Conservation (phyloP, 1,140 invertebrate species). For the Euglossa dilemma region DNA sequence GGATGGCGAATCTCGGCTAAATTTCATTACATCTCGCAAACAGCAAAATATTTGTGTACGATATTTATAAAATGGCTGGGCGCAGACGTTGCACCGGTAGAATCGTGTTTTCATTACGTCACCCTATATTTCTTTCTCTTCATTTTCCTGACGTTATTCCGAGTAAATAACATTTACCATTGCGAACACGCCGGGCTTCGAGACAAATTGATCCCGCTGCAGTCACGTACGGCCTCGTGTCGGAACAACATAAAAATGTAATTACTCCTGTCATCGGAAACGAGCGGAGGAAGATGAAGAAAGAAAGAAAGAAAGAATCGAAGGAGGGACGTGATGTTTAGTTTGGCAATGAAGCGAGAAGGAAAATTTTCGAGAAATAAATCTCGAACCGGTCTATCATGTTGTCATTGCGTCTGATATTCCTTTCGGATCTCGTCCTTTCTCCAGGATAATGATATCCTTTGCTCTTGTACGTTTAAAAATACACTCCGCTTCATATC, state of each 20-base stretch:
- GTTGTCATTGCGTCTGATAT: slow-evolving; percentile 48
- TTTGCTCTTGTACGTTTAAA: not conserved
- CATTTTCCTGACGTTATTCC: slow-evolving; percentile 62
- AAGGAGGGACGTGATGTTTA: slow-evolving; percentile 65
- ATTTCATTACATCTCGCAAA: not conserved
- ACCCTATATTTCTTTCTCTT: slow-evolving; percentile 49
- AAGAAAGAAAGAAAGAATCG: slow-evolving; percentile 44
- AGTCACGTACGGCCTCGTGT: slow-evolving; percentile 67
- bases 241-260: slow-evolving; percentile 73
- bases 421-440: not conserved
- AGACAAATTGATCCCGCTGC: slow-evolving; percentile 71
- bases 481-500: not conserved
- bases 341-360: slow-evolving; percentile 62
- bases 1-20: not conserved
- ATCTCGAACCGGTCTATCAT: slow-evolving; percentile 41
- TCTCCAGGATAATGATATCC: not conserved
- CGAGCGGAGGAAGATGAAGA: slow-evolving; percentile 40
- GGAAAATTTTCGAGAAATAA: slow-evolving; percentile 45
- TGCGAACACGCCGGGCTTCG: slow-evolving; percentile 65
- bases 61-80: not conserved
- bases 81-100: slow-evolving; percentile 46
- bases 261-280: slow-evolving; percentile 72
- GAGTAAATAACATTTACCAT: slow-evolving; percentile 72
- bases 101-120: slow-evolving; percentile 56
- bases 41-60: slow-evolving; percentile 10